Percentiles rank a stretch among this genome's conserved stretches.
Evolutionary conservation across 1,140 invertebrate species (phyloP).

Genomic region (Rhopalosiphum maidis): DNA sequence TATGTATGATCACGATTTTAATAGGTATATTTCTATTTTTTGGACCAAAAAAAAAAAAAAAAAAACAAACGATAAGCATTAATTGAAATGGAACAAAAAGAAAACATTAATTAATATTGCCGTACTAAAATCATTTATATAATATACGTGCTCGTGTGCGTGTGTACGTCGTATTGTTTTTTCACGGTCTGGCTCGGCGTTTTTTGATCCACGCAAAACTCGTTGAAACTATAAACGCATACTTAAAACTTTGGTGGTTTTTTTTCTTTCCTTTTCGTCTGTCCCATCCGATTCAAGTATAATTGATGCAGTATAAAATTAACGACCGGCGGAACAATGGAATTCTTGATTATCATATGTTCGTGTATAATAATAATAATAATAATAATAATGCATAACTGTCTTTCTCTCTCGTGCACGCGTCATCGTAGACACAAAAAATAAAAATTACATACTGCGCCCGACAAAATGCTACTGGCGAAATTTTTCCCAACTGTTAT

Average conservation of each 20-base stretch:
- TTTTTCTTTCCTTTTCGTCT: background rate
- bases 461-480: background rate
- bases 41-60: background rate
- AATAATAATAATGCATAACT: slow-evolving; percentile 30
- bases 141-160: background rate
- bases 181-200: slow-evolving; percentile 33
- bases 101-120: slow-evolving; percentile 46
- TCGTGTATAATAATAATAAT: slow-evolving; percentile 19
- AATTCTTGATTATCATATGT: slow-evolving; percentile 39
- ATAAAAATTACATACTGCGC: background rate
- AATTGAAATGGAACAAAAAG: slow-evolving; percentile 27
- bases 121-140: slow-evolving; percentile 24
- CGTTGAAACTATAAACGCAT: slow-evolving; percentile 29
- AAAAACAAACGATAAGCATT: slow-evolving; percentile 8
- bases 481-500: background rate
- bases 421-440: background rate
- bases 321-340: slow-evolving; percentile 36
- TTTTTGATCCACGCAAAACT: slow-evolving; percentile 42
- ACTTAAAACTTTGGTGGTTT: background rate
- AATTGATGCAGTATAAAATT: slow-evolving; percentile 48
- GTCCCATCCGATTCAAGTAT: slow-evolving; percentile 18
- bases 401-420: slow-evolving; percentile 14
- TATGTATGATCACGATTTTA: background rate
- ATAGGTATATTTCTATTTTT: background rate
- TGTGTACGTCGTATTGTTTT: background rate